A percentile compares a stretch with the other conserved stretches of the same genome.
These are phyloP conservation scores for Sclerodermus sp. DNA, from an alignment of 2,888 invertebrate genomes.

Conservation along the genomic window DNA sequence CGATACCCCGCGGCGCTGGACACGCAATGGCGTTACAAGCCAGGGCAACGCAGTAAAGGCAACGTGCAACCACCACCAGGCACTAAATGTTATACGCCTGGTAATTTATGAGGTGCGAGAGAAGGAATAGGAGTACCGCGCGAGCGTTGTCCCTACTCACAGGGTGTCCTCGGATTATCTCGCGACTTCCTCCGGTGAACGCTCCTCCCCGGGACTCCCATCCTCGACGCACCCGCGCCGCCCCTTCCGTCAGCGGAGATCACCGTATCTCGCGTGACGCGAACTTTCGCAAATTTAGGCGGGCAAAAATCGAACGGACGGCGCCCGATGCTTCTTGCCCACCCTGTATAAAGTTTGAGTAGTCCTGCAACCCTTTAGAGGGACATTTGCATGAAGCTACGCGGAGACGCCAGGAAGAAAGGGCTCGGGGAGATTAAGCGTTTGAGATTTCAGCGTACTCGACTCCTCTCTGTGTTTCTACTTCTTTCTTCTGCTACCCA, in stretches of 20 bases:
- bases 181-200: too few relatives aligned
- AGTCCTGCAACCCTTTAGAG: background rate
- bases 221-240: too few relatives aligned
- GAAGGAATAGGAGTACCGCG: constrained; percentile 13
- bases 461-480: background rate
- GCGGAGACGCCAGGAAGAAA: constrained; percentile 5
- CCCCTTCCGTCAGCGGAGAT: too few relatives aligned
- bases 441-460: background rate
- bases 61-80: constrained; percentile 11
- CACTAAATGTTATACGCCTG: constrained; percentile 26
- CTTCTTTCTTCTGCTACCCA: background rate
- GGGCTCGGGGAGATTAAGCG: background rate
- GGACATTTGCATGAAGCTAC: constrained; percentile 5
- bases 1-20: constrained; percentile 33
- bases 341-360: background rate
- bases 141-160: constrained; percentile 16
- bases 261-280: too few relatives aligned
- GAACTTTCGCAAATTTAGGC: too few relatives aligned
- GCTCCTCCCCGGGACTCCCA: too few relatives aligned
- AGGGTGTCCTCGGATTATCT: background rate
- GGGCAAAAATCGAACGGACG: too few relatives aligned
- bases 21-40: constrained; percentile 31
- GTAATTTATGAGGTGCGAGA: constrained; percentile 38
- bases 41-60: constrained; percentile 20
- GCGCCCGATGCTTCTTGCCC: too few relatives aligned